phyloP scores from a whole-genome alignment of 1,140 invertebrate genomes.

The Cepaea nemoralis region DNA sequence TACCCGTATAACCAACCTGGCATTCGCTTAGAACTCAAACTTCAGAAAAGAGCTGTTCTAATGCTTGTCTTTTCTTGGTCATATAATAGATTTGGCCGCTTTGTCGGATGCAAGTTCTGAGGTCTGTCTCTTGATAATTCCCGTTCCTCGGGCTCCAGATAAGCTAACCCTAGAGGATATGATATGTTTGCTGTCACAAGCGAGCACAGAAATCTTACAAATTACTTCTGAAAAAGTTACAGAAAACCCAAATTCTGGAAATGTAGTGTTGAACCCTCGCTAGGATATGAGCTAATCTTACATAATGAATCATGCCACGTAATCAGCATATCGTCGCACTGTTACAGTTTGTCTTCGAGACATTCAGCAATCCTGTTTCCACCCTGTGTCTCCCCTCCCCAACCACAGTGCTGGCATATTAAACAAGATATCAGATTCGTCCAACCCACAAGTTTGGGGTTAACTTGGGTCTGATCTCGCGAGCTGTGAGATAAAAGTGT shows the following conservation, averaged over 20 bases:
- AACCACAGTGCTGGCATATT: not conserved
- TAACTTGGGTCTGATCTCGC: constrained; percentile 6
- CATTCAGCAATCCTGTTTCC: not conserved
- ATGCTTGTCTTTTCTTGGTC: too few species aligned
- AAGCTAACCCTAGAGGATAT: too few species aligned
- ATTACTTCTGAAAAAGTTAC: not conserved
- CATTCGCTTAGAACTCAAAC: too few species aligned
- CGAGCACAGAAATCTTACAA: too few species aligned
- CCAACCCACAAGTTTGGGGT: not conserved
- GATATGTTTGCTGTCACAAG: too few species aligned
- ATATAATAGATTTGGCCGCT: too few species aligned
- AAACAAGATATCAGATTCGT: not conserved
- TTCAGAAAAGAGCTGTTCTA: too few species aligned
- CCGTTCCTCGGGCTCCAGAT: too few species aligned
- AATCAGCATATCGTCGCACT: not conserved
- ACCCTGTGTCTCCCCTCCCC: not conserved
- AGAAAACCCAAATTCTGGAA: not conserved
- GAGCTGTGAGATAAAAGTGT: constrained; percentile 8
- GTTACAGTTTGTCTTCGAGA: not conserved
- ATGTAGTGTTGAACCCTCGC: not conserved
- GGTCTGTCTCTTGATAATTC: too few species aligned
- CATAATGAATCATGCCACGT: not conserved
- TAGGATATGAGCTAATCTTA: not conserved
- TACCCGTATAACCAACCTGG: too few species aligned
- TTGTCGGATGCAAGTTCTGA: too few species aligned